phyloP scores from a whole-genome alignment of 2,113 vertebrate genomes.

The Callospermophilus lateralis region DNA sequence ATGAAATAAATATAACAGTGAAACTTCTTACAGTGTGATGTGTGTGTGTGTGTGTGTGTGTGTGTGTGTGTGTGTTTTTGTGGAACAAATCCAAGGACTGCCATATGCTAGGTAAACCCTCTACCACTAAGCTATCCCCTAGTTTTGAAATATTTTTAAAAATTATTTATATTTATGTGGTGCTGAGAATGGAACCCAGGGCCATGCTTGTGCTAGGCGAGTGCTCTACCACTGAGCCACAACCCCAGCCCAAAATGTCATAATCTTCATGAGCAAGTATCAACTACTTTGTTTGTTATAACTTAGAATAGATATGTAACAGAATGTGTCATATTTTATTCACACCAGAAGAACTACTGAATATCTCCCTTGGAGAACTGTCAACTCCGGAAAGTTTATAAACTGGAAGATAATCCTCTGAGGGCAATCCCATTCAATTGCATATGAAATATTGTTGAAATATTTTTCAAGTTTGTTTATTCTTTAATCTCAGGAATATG shows the following conservation, averaged over 20 bases:
- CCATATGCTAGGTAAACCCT: not conserved
- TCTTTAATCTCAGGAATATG: slow-evolving; percentile 75
- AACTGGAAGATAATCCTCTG: slow-evolving; percentile 78
- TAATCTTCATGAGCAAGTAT: slow-evolving; percentile 73
- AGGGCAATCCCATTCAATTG: slow-evolving; percentile 81
- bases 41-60: too few species aligned
- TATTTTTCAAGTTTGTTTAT: slow-evolving; percentile 83
- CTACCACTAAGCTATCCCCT: not conserved
- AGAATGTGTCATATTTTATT: slow-evolving; percentile 78
- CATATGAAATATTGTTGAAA: slow-evolving; percentile 82
- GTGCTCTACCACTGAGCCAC: too few species aligned
- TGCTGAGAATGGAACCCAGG: too few species aligned
- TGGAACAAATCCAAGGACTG: not conserved
- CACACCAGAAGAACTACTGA: slow-evolving; percentile 73
- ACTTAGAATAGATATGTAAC: slow-evolving; percentile 78
- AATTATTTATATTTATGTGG: too few species aligned
- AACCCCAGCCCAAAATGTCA: slow-evolving; percentile 36
- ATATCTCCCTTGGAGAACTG: slow-evolving; percentile 78
- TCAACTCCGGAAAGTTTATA: slow-evolving; percentile 79
- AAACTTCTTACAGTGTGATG: slow-evolving; percentile 60
- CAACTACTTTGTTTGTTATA: slow-evolving; percentile 77
- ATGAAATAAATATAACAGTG: slow-evolving; percentile 69
- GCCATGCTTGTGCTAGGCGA: too few species aligned
- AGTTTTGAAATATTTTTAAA: not conserved
- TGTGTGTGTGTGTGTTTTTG: too few species aligned